Evolutionary conservation across 2,113 vertebrate genomes (phyloP).

Genomic region (Pseudonaja textilis): DNA sequence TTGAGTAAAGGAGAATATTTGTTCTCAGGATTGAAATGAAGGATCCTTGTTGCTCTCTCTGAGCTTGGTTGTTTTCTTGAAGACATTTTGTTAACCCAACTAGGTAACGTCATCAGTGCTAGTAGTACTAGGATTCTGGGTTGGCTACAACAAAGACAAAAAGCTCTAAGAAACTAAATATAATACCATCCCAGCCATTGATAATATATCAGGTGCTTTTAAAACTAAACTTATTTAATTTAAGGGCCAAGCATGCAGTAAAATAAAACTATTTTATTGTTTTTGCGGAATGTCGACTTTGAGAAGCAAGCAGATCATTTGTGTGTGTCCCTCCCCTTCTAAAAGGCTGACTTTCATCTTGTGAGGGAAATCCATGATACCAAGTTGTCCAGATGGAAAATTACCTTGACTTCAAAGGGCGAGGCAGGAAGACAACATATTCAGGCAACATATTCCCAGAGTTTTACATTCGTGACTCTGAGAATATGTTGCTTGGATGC

Average conservation of each 20-base stretch:
- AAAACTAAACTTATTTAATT: background rate
- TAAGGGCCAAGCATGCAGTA: background rate
- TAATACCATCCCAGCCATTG: background rate
- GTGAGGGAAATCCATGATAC: background rate
- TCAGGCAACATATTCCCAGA: background rate
- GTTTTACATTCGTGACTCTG: background rate
- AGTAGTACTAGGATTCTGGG: too few relatives aligned
- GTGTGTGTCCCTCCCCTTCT: accelerated
- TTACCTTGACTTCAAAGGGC: accelerated
- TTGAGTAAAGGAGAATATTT: background rate
- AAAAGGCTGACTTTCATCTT: background rate
- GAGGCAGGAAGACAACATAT: background rate
- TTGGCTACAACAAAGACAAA: background rate
- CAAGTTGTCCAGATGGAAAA: background rate
- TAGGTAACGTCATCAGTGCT: too few relatives aligned
- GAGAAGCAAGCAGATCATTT: background rate
- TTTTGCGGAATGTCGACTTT: background rate
- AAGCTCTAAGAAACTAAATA: background rate
- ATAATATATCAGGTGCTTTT: background rate
- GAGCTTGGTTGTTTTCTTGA: too few relatives aligned
- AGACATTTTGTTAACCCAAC: too few relatives aligned
- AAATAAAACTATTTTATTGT: background rate
- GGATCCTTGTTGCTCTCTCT: too few relatives aligned
- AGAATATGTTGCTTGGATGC: background rate
- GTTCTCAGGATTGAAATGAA: too few relatives aligned